A percentile compares a stretch with the other conserved stretches of the same genome.
phyloP scores from a whole-genome alignment of 2,113 vertebrate genomes.

The Calonectris borealis region DNA sequence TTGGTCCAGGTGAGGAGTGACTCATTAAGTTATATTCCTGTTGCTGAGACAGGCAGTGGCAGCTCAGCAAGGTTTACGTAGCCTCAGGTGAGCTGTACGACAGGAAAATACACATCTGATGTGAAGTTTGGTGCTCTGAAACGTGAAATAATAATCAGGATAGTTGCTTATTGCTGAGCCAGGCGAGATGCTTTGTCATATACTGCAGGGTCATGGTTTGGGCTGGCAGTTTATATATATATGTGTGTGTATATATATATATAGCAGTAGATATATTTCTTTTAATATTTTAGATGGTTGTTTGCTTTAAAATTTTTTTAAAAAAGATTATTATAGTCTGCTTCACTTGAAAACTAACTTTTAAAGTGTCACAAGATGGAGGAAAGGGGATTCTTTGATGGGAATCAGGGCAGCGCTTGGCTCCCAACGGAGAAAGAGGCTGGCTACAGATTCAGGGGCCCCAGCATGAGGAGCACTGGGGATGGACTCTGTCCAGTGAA shows the following conservation, averaged over 20 bases:
- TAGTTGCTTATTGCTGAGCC: neutral
- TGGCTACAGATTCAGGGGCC: neutral
- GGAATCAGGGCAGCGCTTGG: neutral
- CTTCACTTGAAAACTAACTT: neutral
- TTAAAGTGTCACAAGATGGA: neutral
- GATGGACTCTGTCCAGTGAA: neutral
- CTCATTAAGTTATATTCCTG: slow-evolving; percentile 60
- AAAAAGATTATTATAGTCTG: neutral
- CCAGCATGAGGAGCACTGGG: neutral
- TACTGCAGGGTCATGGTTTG: neutral
- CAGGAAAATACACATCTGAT: slow-evolving; percentile 29
- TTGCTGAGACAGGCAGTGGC: slow-evolving; percentile 51
- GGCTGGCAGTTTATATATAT: neutral
- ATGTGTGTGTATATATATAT: neutral
- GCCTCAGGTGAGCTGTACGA: slow-evolving; percentile 56
- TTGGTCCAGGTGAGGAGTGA: slow-evolving; percentile 18
- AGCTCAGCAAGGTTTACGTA: neutral
- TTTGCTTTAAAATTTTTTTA: neutral
- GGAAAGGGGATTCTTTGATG: neutral
- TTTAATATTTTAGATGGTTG: neutral
- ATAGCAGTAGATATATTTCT: neutral
- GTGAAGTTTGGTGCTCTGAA: slow-evolving; percentile 12
- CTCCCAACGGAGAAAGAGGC: neutral
- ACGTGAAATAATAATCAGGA: slow-evolving; percentile 13
- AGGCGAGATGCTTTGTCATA: neutral